phyloP scores from a whole-genome alignment of 2,888 invertebrate species.

The Sycophila texana region DNA sequence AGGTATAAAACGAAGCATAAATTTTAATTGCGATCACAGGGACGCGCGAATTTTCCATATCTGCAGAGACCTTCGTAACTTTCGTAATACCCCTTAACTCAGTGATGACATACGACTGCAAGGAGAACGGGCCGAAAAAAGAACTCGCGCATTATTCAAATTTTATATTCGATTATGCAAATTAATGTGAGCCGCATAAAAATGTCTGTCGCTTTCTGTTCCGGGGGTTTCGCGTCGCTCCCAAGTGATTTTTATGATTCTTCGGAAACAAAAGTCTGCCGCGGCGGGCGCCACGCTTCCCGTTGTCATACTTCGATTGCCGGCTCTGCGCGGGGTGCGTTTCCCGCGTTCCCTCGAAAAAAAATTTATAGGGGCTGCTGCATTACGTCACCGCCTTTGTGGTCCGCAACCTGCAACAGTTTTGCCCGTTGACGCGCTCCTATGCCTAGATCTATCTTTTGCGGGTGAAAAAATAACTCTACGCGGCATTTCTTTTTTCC shows the following conservation, averaged over 20 bases:
- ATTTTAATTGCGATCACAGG: constrained; percentile 41
- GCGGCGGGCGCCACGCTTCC: constrained; percentile 65
- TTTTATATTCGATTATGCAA: constrained; percentile 75
- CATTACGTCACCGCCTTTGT: constrained; percentile 61
- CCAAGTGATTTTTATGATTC: constrained; percentile 71
- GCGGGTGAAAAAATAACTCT: background rate
- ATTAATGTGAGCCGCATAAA: constrained; percentile 74
- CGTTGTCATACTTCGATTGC: constrained; percentile 50
- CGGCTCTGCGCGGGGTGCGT: background rate
- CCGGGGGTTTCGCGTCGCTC: constrained; percentile 62
- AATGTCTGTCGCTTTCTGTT: constrained; percentile 67
- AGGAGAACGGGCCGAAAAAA: constrained; percentile 58
- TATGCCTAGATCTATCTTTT: background rate
- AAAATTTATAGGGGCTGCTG: constrained; percentile 27
- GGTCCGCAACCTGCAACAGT: constrained; percentile 61
- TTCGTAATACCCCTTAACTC: constrained; percentile 50
- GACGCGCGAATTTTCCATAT: constrained; percentile 30
- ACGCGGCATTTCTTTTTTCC: background rate
- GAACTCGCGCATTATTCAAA: constrained; percentile 69
- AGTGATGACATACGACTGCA: constrained; percentile 60
- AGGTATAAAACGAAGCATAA: constrained; percentile 20
- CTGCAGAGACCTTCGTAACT: constrained; percentile 34
- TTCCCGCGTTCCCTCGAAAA: background rate
- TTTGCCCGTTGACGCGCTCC: constrained; percentile 51
- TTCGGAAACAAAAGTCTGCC: constrained; percentile 72